Conservation (phyloP, 2,797 vertebrate genomes). For the Peromyscus nudipes region DNA sequence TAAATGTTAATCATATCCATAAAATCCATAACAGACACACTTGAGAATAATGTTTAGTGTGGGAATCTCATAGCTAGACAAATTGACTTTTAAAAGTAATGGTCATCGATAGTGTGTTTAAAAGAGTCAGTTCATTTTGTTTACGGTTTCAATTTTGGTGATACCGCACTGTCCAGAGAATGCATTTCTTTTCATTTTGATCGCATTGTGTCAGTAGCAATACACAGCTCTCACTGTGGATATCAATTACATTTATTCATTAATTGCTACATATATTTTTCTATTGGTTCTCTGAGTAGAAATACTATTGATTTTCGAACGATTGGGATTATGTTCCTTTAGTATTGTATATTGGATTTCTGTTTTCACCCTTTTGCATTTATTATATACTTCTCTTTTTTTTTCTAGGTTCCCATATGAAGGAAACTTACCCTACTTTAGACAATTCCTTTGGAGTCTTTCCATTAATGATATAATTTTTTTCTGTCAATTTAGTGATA, state of each 20-base stretch:
- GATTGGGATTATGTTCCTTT: background rate
- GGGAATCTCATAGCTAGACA: background rate
- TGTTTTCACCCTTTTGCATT: background rate
- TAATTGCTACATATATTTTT: background rate
- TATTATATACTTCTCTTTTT: background rate
- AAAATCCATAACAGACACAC: background rate
- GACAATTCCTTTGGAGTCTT: background rate
- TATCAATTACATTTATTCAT: background rate
- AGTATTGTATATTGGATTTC: background rate
- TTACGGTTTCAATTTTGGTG: background rate
- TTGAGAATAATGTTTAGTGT: background rate
- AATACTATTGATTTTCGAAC: background rate
- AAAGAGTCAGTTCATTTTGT: background rate
- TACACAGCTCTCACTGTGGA: background rate
- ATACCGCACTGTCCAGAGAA: background rate
- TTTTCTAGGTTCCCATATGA: background rate
- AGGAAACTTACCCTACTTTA: background rate
- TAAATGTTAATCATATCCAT: background rate
- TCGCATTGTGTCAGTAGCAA: background rate
- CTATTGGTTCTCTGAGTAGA: background rate
- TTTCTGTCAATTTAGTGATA: background rate
- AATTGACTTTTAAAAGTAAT: background rate
- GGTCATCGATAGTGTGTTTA: background rate
- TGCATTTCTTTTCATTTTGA: background rate
- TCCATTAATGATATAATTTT: background rate